phyloP scores from a whole-genome alignment of 2,113 vertebrate genomes.

The Anarrhichthys ocellatus region DNA sequence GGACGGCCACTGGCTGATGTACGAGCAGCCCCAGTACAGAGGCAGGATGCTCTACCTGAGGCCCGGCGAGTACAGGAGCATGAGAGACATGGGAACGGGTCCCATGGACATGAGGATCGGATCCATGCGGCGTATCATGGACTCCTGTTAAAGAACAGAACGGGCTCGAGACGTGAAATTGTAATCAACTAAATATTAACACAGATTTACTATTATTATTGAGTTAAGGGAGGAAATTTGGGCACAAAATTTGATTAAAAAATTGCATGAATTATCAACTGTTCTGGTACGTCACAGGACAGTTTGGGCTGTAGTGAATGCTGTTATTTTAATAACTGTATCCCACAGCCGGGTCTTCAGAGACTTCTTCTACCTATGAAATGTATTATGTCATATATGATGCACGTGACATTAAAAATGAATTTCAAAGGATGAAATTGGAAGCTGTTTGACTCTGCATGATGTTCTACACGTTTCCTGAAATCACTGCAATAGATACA shows the following conservation, averaged over 20 bases:
- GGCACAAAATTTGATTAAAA: background rate
- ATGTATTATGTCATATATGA: conserved; percentile 31
- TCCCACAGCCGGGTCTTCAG: background rate
- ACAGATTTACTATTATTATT: conserved; percentile 13
- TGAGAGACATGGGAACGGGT: conserved; percentile 70
- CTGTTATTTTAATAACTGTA: conserved; percentile 3
- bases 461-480: background rate
- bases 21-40: conserved; percentile 78
- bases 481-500: background rate
- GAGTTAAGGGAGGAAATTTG: background rate
- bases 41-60: conserved; percentile 74
- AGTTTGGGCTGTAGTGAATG: background rate
- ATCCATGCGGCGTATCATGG: conserved; percentile 76
- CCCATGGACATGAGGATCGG: conserved; percentile 75
- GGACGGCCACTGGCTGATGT: conserved; percentile 81
- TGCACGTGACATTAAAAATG: conserved; percentile 6
- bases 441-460: background rate
- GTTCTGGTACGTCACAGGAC: background rate
- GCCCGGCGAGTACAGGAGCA: conserved; percentile 77
- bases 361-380: conserved; percentile 5
- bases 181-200: conserved; percentile 32
- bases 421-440: background rate
- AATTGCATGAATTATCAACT: background rate
- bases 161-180: background rate
- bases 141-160: conserved; percentile 65